Percentiles rank a stretch among this genome's conserved stretches.
Evolutionary conservation across 2,113 vertebrate genomes (phyloP).

Genomic region (Theropithecus gelada): DNA sequence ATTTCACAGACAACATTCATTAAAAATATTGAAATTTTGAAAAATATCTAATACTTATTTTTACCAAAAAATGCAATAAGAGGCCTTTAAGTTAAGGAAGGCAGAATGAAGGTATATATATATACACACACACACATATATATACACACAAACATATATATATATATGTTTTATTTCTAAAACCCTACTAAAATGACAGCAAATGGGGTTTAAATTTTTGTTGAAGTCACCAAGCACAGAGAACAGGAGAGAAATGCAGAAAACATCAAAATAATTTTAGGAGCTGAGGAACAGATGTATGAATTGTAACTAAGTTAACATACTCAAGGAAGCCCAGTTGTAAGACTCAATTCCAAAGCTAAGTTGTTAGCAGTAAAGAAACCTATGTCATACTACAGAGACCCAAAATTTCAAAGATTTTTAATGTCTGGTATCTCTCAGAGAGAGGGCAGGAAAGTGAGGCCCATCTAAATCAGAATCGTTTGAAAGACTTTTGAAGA

Average conservation of each 20-base stretch:
- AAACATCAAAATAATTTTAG: background rate
- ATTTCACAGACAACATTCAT: background rate
- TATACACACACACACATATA: too few relatives aligned
- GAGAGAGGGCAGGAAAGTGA: background rate
- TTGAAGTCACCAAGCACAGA: background rate
- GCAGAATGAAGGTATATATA: background rate
- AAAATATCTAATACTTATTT: background rate
- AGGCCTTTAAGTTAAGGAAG: background rate
- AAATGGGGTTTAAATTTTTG: background rate
- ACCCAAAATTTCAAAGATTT: background rate
- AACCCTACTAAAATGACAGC: background rate
- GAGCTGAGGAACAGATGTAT: background rate
- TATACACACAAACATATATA: too few relatives aligned
- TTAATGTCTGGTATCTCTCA: background rate
- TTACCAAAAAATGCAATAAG: background rate
- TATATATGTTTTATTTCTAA: background rate
- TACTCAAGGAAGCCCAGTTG: background rate
- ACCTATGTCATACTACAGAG: background rate
- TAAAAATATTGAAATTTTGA: background rate
- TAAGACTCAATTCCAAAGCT: background rate
- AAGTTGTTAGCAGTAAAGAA: background rate
- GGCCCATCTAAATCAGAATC: background rate
- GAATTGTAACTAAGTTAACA: background rate
- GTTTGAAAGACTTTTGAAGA: background rate
- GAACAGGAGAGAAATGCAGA: background rate